Base-by-base conservation (phyloP, 1,140 invertebrate genomes). In the Chironomus tepperi region DNA sequence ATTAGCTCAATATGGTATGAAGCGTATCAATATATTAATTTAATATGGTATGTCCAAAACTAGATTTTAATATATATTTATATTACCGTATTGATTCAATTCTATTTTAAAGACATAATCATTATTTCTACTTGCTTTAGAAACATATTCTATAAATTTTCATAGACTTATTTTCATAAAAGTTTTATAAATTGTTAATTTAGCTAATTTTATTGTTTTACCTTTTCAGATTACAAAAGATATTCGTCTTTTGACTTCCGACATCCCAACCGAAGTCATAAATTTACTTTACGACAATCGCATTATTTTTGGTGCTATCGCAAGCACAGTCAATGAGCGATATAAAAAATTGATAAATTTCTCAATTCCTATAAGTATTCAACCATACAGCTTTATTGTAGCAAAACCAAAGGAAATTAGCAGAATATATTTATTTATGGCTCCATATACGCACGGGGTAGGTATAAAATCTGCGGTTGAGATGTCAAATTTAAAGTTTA, bases 391-490 rank as follows among this genome's bases (percentile, higher is more conserved):
- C 0, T 91, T 95, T 78, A 84, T 96, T 73, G 87, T 90, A 7
- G 87, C 90, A 0, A 88, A 89, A 74, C 93, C 93, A 1, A 85
- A 87, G 76, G 90, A 91, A 79, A 82, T 93, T 2, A 93, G 90
- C 75, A 85, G 93, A 77, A 92, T 90, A 0, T 85, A 93, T 47
- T 82, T 97, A 0, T 97, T 97, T 79, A 88, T 94, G 43, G 88
- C 92, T 6, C 95, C 95, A 2, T 97, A 94, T 79, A 91, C 91
- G 3, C 83, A 84, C 43, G 89, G 90, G 81, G 91, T 93, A 84
- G 86, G 85, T 84, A 76, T 43, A 42, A n/a, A n/a, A n/a, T n/a
- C n/a, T n/a, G n/a, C n/a, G n/a, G n/a, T n/a, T n/a, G n/a, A n/a
- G n/a, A n/a, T n/a, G n/a, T n/a, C n/a, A n/a, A n/a, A n/a, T n/a